Evolutionary conservation across 2,888 invertebrate species (phyloP), one percentile per base, ranked within the genome.

Genomic region (Chorisops tibialis): DNA sequence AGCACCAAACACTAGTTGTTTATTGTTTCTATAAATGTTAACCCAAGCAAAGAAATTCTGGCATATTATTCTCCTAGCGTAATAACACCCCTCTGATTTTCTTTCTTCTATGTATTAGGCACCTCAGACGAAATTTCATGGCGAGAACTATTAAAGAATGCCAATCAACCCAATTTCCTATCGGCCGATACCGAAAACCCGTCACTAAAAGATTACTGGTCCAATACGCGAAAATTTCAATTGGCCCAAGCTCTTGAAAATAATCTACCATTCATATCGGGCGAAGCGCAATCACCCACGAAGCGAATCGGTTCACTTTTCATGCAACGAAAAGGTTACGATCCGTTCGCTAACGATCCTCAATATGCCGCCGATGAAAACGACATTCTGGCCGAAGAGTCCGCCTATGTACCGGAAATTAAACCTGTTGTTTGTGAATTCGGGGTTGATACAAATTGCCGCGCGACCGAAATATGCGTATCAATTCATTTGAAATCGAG

Each of bases 401-500:
- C 49, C 6, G 81, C 76, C 62, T 82, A 79, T 69, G 72, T 80
- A 45, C 78, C 69, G 3, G 66, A 69, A 65, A 66, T 81, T 50
- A 81, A 82, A 66, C n/a, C n/a, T n/a, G 72, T 70, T 5, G 77
- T 81, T 3, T 90, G 89, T 76, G 83, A 85, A 73, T 79, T 85
- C 19, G 86, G 83, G 11, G 71, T 78, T 1, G 81, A 82, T 14
- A 59, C 39, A 6, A 18, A 62, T 52, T 92, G 92, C 70, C 82
- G 82, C 1, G 78, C 79, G 21, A 87, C 89, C 73, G 87, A 91
- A 73, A 83, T 87, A 68, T 93, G 93, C 73, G 77, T 86, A 3
- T 79, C 77, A 37, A 74, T 81, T 11, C 76, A 73, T 59, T 70
- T 77, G 0, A 85, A 87, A 71, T 79, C 83, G 2, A 78, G 85